Percentiles rank a stretch among this genome's conserved stretches.
Evolutionary conservation across 2,113 vertebrate species (phyloP).

Genomic region (Macroglossus sobrinus): DNA sequence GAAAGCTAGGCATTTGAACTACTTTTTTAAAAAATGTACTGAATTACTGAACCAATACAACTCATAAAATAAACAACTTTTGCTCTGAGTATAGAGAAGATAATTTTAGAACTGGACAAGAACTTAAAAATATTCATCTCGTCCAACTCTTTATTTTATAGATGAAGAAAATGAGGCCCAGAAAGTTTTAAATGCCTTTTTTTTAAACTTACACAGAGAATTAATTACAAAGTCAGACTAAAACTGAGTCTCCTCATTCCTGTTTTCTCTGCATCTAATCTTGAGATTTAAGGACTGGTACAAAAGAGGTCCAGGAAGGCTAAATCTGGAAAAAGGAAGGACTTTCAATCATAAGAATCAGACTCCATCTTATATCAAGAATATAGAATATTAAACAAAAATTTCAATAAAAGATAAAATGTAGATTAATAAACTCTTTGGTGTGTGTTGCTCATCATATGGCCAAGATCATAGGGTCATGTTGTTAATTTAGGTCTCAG

Average conservation of each 20-base stretch:
- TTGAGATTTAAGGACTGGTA: background rate
- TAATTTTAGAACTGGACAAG: conserved; percentile 1
- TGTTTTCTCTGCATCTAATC: background rate
- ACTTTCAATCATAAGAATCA: background rate
- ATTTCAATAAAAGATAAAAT: background rate
- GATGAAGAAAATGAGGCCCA: background rate
- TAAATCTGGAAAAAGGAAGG: background rate
- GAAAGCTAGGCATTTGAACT: conserved; percentile 18
- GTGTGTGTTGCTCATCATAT: background rate
- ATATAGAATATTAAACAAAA: background rate
- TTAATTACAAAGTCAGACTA: background rate
- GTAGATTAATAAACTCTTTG: background rate
- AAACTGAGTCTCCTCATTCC: background rate
- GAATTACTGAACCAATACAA: conserved; percentile 51
- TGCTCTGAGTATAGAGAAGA: background rate
- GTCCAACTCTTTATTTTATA: background rate
- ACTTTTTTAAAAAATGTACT: background rate
- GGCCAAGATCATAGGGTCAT: background rate
- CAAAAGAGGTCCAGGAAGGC: background rate
- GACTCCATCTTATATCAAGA: background rate
- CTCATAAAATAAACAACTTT: conserved; percentile 40
- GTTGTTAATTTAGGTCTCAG: background rate
- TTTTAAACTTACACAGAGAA: background rate
- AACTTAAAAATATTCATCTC: conserved; percentile 17
- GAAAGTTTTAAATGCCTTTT: background rate